Base-by-base conservation (phyloP, 2,797 vertebrate genomes). In the Crenuchus spilurus region DNA sequence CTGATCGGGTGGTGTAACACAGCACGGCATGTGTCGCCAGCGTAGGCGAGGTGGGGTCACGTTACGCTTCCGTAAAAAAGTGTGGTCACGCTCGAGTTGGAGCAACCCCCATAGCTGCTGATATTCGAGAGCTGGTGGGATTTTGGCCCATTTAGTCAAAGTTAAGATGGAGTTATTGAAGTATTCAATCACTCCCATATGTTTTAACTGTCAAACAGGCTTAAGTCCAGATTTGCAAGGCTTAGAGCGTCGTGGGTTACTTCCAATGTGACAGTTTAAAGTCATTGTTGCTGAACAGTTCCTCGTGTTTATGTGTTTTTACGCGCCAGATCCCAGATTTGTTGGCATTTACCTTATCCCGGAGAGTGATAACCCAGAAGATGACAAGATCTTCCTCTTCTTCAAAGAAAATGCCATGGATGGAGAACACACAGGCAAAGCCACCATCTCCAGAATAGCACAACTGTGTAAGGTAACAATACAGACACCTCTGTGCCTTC, bases 301-400 rank as follows among this genome's bases (percentile, higher is more conserved):
- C 55, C 54, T 72, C 30, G 26, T 54, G 26, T 41, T 22, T 31
- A 24, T 70, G 6, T 44, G 20, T 42, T 9, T 64, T 62, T 61
- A 33, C 71, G 33, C 68, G 52, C 24, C 60, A 99, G 98, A 99
- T 87, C 98, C 98, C 41, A 94, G 94, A 71, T 99, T 99, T 86
- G 86, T 99, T 69, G 92, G 95, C 64, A 95, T 95, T 62, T 94
- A 98, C 83, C 90, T 94, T 80, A 96, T 99, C 83, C 95, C 97
- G 16, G 97, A 99, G 86, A 99, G 95, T 0, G 97, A 99, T 91
- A 98, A 99, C 81, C 96, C 95, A 58, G 98, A 99, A 84, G 98
- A 99, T 60, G 96, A 99, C 85, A 99, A 99, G 92, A 93, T 99
- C 72, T 99, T 98, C 88, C 92, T 99, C 85, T 97, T 99, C 93